Evolutionary conservation across 2,888 invertebrate species (phyloP).

Genomic region (Leptopilina drosophilae): DNA sequence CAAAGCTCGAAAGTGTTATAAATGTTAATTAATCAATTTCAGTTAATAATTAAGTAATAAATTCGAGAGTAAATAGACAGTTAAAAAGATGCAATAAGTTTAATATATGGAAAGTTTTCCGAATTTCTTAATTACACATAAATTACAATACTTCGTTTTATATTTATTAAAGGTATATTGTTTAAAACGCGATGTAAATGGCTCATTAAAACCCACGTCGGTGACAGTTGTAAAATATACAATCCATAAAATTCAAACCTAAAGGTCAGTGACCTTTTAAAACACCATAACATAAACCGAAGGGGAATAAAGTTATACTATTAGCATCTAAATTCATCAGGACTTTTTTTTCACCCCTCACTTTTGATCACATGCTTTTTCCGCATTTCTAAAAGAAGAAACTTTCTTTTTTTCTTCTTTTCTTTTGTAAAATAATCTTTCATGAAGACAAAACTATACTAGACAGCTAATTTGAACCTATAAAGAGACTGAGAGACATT

Average conservation of each 20-base stretch:
- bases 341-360: not conserved
- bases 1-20: too few species aligned
- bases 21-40: too few species aligned
- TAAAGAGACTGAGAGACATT: not conserved
- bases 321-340: constrained; percentile 1
- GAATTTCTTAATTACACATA: not conserved
- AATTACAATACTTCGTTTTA: not conserved
- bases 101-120: not conserved
- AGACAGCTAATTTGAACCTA: constrained; percentile 1
- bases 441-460: not conserved
- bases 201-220: not conserved
- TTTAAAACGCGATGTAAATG: constrained; percentile 4
- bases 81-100: not conserved
- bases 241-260: constrained; percentile 1
- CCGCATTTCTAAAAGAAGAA: not conserved
- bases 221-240: constrained; percentile 9
- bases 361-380: not conserved
- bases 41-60: too few species aligned
- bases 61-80: not conserved
- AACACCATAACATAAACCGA: not conserved
- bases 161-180: not conserved
- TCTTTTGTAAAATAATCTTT: not conserved
- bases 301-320: not conserved
- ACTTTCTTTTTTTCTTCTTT: not conserved
- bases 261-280: not conserved